Evolutionary conservation across 2,888 invertebrate genomes (phyloP).

Genomic region (Vandiemenella viatica): DNA sequence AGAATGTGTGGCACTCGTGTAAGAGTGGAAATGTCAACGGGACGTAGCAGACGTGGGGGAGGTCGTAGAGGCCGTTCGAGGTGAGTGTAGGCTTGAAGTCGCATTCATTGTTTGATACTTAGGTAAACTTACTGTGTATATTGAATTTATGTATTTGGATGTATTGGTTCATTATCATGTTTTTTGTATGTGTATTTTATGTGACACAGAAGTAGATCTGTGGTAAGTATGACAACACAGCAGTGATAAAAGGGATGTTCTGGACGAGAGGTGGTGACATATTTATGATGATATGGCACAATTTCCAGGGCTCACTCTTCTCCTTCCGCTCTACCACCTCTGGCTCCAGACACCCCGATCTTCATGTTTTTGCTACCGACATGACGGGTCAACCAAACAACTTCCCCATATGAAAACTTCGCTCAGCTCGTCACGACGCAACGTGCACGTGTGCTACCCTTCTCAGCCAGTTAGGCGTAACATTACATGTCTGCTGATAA

Average conservation of each 20-base stretch:
- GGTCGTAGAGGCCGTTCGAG: conserved; percentile 17
- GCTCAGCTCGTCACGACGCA: conserved; percentile 15
- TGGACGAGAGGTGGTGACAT: conserved; percentile 14
- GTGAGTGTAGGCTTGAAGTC: not conserved
- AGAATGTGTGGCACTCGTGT: conserved; percentile 80
- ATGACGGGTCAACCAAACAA: conserved; percentile 15
- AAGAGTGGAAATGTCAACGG: conserved; percentile 84
- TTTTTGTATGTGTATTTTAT: not conserved
- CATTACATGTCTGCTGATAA: conserved; percentile 10
- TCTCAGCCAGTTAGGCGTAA: conserved; percentile 15
- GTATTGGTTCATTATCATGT: not conserved
- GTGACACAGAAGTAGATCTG: no score
- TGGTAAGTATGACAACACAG: no score
- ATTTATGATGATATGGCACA: conserved; percentile 16
- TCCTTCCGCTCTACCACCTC: conserved; percentile 16
- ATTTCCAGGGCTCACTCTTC: conserved; percentile 17
- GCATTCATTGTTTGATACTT: not conserved
- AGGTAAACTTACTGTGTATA: not conserved
- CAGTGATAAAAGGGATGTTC: conserved; percentile 9
- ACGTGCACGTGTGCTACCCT: conserved; percentile 9
- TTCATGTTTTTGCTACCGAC: conserved; percentile 18
- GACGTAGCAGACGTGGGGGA: conserved; percentile 56
- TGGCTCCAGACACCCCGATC: conserved; percentile 17
- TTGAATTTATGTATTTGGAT: not conserved
- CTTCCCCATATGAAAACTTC: conserved; percentile 16